Evolutionary conservation across 2,888 invertebrate genomes (phyloP).

Genomic region (Lagria hirta): DNA sequence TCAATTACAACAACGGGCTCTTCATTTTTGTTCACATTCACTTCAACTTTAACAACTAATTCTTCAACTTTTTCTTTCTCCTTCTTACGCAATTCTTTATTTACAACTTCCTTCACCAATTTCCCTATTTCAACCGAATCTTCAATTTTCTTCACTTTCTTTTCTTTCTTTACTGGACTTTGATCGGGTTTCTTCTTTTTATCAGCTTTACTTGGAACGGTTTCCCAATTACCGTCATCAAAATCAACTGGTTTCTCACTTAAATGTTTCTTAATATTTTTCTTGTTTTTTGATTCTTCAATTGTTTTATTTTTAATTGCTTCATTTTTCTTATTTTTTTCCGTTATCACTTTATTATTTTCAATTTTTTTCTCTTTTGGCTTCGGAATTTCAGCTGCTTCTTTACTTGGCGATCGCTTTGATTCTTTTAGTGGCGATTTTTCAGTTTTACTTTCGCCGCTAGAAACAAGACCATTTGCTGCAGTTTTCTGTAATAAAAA

Average conservation of each 20-base stretch:
- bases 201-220: conserved; percentile 68
- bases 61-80: conserved; percentile 38
- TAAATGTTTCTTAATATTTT: conserved; percentile 60
- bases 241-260: conserved; percentile 70
- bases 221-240: conserved; percentile 77
- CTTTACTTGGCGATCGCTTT: conserved; percentile 56
- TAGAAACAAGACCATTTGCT: conserved; percentile 62
- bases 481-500: conserved; percentile 58
- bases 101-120: conserved; percentile 56
- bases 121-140: conserved; percentile 56
- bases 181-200: conserved; percentile 67
- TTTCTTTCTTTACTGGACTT: conserved; percentile 51
- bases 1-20: conserved; percentile 33
- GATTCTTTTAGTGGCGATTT: conserved; percentile 61
- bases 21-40: conserved; percentile 39
- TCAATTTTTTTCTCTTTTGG: conserved; percentile 54
- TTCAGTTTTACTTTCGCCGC: conserved; percentile 60
- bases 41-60: conserved; percentile 42
- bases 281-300: conserved; percentile 61
- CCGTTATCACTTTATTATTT: conserved; percentile 52
- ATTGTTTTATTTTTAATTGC: conserved; percentile 46
- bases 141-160: conserved; percentile 45
- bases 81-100: conserved; percentile 54
- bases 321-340: conserved; percentile 58
- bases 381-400: conserved; percentile 51